Evolutionary conservation across 2,113 vertebrate species (phyloP), one percentile per base, ranked within the genome.

Genomic region (Channa maculata): DNA sequence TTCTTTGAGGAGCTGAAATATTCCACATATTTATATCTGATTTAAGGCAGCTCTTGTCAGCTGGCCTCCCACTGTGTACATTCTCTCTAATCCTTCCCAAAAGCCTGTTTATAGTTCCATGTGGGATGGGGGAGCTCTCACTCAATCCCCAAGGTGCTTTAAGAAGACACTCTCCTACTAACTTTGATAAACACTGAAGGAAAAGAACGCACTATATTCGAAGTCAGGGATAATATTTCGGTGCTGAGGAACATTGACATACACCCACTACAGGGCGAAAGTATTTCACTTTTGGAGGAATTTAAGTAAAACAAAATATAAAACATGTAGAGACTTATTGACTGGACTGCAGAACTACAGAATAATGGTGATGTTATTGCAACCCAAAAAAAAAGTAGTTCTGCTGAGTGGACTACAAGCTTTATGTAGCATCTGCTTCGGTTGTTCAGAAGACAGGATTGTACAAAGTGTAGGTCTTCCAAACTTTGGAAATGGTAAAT

Each of bases 71-170:
- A 71, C 77, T 75, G 79, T 75, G 77, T 84, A 67, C 83, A 51
- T 83, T 82, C 62, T 34, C 71, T 77, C 53, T 90, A 86, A 92
- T 87, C 89, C 83, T 53, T 84, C 83, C 79, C 77, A 54, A 79
- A 83, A 86, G 87, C 67, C 82, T 88, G 82, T 85, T 88, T 88
- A 80, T 77, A 82, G 67, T 83, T 81, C 75, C 75, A 74, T 86
- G 90, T 79, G 78, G 87, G 82, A 82, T 61, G 67, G 46, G 49
- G 72, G 75, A 66, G 77, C 75, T 72, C 71, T 61, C 53, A 46
- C 66, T 89, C 89, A 82, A 91, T 91, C 90, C 81, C 80, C 62
- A 81, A 87, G 80, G 80, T 91, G 80, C 76, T 86, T 83, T 78
- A 80, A 84, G 84, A 80, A 76, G 78, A 87, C 59, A 71, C 55